Evolutionary conservation across 37 sponge, comb jelly and placozoan genomes (phyloP), one percentile per base, ranked within the genome.

Genomic region (Geodia barretti): DNA sequence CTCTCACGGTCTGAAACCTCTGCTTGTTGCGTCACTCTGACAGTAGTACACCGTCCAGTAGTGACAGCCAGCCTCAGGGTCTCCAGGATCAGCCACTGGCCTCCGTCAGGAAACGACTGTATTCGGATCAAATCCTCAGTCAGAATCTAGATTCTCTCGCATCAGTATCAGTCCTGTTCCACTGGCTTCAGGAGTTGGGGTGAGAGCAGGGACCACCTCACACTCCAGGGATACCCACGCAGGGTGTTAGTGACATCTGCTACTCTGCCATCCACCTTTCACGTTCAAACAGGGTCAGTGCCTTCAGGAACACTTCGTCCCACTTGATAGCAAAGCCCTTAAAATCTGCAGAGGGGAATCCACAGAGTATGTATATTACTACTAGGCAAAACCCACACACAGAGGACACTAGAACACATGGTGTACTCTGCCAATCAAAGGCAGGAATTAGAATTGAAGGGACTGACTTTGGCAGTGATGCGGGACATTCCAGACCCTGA

Each of bases 21-120:
- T 11, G 29, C 3, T 39, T 82, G 82, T 88, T 88, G 38, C n/a
- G 66, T 88, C n/a, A 84, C 90, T n/a, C 26, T 14, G 30, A 75
- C 90, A 90, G 30, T 34, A 41, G 41, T 90, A 90, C 1, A 0
- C n/a, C 21, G n/a, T 29, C 17, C 23, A n/a, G n/a, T 5, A 35
- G 33, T 41, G 24, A 30, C 37, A 79, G 60, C 26, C 5, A 63
- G 69, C 25, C 7, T 60, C 20, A 61, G 58, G 24, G 40, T 54
- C 31, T 83, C 29, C 20, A 89, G 65, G n/a, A 68, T 26, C 1
- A 89, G 73, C 21, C 72, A 70, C 23, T 79, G 77, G 21, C 85
- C 78, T 73, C 73, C 41, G 25, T 76, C 78, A 21, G 42, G 62
- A 68, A 43, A 2, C 60, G 9, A 34, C 32, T 4, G 36, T 71